A percentile compares a stretch with the other conserved stretches of the same genome.
phyloP scores from a whole-genome alignment of 2,113 vertebrate genomes.

The Gobio gobio region DNA sequence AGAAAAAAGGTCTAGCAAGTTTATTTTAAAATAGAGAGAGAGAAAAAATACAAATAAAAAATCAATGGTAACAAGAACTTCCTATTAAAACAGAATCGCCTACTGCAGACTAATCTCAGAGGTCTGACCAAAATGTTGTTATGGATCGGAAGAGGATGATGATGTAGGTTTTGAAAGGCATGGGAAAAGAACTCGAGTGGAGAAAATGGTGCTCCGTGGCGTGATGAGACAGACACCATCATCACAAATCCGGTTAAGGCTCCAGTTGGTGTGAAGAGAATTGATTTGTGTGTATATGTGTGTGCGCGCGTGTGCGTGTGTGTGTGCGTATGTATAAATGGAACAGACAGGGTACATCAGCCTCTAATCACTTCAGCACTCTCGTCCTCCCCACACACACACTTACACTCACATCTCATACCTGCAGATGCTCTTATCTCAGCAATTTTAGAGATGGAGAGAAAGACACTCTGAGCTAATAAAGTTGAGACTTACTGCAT shows the following conservation, averaged over 20 bases:
- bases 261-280: constrained; percentile 29
- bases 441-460: constrained; percentile 33
- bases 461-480: constrained; percentile 22
- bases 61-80: not conserved
- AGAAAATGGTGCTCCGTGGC: not conserved
- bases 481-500: constrained; percentile 33
- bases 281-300: constrained; percentile 21
- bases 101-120: not conserved
- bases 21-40: not conserved
- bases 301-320: not conserved
- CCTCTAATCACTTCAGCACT: constrained; percentile 33
- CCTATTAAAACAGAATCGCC: not conserved
- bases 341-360: constrained; percentile 42
- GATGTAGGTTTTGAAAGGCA: constrained; percentile 17
- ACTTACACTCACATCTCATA: not conserved
- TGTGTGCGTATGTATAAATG: constrained; percentile 22
- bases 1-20: not conserved
- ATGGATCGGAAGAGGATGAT: not conserved
- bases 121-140: not conserved
- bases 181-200: not conserved
- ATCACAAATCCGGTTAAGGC: constrained; percentile 44
- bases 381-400: constrained; percentile 23
- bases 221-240: constrained; percentile 41
- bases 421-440: constrained; percentile 41
- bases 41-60: not conserved